Evolutionary conservation across 2,888 invertebrate species (phyloP), one percentile per base, ranked within the genome.

Genomic region (Timandra comae): DNA sequence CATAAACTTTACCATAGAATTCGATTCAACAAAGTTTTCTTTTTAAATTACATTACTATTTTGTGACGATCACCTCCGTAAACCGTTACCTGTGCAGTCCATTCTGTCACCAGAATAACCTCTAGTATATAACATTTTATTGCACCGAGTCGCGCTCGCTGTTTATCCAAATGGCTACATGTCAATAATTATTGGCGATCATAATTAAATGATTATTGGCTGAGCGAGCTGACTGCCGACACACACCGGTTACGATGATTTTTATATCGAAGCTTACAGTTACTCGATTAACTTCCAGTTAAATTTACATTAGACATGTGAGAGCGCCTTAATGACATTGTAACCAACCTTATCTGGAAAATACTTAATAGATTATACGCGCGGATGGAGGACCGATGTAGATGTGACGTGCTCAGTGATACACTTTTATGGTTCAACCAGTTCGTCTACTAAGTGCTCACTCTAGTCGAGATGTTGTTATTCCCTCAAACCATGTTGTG

Each of bases 171-270:
- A 71, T 65, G 45, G 46, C 30, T 25, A 33, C 50, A 52, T 60
- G 45, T 51, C 52, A 43, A 61, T 60, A 56, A 50, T 49, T 55
- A 58, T 62, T 63, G 60, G 61, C 53, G 57, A 56, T 56, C 52
- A 47, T 66, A 63, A 60, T 63, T 64, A 64, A 62, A 66, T 64
- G 63, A 68, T 70, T 64, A 69, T 67, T 64, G 60, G 61, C 37
- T 6, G 16, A 16, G 16, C n/a, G n/a, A 16, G 16, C 16, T 3
- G 16, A n/a, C n/a, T n/a, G 16, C 16, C 3, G 4, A 16, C 16
- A 16, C 16, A 16, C 16, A 16, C 16, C 7, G 11, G 6, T 4
- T 24, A 24, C 11, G n/a, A 22, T 22, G 22, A 30, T 32, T 48
- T 47, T 47, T 43, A 47, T 47, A 39, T 37, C 31, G 23, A 42